These are phyloP conservation scores for Centropus unirufus DNA, from an alignment of 2,113 vertebrate species.

Conservation along the genomic window DNA sequence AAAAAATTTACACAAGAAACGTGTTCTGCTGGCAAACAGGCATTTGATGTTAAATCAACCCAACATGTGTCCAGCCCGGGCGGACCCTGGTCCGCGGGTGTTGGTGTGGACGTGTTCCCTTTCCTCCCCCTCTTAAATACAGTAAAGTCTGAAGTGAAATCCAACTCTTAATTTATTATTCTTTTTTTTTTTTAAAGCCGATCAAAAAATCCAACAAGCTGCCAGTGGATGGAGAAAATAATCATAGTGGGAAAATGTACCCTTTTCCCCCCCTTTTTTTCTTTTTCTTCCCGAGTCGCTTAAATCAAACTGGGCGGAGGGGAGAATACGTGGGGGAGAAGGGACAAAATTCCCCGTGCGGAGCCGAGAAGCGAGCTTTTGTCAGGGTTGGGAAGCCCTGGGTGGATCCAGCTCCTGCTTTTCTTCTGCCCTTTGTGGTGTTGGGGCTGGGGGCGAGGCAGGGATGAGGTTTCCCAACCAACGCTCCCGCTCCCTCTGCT, in stretches of 20 bases:
- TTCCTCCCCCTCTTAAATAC: neutral
- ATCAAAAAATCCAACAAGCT: accelerated
- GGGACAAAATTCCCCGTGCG: neutral
- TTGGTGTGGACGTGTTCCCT: neutral
- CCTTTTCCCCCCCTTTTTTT: accelerated
- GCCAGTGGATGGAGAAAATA: neutral
- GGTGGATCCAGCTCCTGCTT: neutral
- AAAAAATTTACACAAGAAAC: constrained; percentile 9
- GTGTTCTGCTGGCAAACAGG: neutral
- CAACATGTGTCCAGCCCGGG: neutral
- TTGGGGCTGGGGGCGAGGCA: neutral
- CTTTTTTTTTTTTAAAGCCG: neutral
- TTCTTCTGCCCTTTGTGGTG: constrained; percentile 34
- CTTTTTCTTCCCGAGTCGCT: neutral
- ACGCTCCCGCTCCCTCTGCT: neutral
- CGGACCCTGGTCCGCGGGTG: neutral
- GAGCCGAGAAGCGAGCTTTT: neutral
- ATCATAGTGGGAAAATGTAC: neutral
- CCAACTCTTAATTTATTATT: neutral
- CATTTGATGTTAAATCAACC: constrained; percentile 43
- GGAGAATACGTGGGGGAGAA: neutral
- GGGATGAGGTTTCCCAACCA: neutral
- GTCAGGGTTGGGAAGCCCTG: neutral
- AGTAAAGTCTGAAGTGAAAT: neutral
- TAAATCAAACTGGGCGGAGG: neutral